Conservation (phyloP, 2,797 vertebrate species). For the Gymnothorax javanicus region DNA sequence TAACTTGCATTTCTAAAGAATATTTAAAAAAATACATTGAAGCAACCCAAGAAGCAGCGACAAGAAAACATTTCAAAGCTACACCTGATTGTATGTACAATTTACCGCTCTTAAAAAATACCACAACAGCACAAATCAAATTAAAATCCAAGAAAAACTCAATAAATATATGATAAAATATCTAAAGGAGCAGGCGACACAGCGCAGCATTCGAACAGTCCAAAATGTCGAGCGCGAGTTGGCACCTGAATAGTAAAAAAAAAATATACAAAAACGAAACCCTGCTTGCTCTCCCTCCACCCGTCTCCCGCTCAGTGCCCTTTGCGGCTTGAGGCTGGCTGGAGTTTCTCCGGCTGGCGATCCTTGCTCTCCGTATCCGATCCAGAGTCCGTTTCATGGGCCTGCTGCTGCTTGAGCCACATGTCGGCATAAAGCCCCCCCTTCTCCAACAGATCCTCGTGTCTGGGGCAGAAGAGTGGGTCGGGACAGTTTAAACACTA, state of each 20-base stretch:
- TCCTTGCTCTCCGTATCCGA: constrained; percentile 81
- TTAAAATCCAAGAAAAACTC: constrained; percentile 5
- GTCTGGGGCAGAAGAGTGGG: constrained; percentile 63
- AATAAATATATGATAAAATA: constrained; percentile 25
- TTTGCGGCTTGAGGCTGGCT: constrained; percentile 56
- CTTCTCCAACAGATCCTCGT: constrained; percentile 84
- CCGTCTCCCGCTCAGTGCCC: constrained; percentile 37
- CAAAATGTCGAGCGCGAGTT: background rate
- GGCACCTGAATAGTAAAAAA: background rate
- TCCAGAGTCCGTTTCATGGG: constrained; percentile 65
- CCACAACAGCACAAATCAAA: background rate
- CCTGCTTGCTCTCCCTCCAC: background rate
- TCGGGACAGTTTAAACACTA: background rate
- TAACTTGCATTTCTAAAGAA: background rate
- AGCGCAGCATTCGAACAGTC: background rate
- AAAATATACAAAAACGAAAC: constrained; percentile 20
- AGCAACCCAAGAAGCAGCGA: background rate
- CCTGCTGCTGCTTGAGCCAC: constrained; percentile 88
- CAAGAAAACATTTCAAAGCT: background rate
- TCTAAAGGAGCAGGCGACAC: background rate
- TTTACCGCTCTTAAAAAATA: background rate
- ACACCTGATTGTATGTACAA: background rate
- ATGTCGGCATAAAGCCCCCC: constrained; percentile 85
- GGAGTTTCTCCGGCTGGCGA: constrained; percentile 74
- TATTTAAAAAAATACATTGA: background rate